Evolutionary conservation across 2,888 invertebrate genomes (phyloP).

Genomic region (Pyrocoelia pectoralis): DNA sequence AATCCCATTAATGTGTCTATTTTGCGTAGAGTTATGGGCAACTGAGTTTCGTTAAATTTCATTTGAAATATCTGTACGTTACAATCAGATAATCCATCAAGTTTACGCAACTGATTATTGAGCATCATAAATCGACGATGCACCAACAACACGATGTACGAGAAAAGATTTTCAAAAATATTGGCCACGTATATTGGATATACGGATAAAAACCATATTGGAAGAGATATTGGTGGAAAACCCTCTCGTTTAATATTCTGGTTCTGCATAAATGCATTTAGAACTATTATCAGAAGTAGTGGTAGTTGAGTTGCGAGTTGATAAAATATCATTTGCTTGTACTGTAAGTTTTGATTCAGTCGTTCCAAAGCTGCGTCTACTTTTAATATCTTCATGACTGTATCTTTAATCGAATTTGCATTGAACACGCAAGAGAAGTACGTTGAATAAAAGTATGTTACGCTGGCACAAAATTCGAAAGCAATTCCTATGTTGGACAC

Average conservation of each 20-base stretch:
- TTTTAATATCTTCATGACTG: slow-evolving; percentile 12
- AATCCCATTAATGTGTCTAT: slow-evolving; percentile 29
- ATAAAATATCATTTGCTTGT: slow-evolving; percentile 20
- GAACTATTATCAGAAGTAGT: not conserved
- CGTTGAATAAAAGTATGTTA: slow-evolving; percentile 13
- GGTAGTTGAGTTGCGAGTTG: slow-evolving; percentile 18
- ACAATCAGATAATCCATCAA: not conserved
- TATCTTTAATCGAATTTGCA: slow-evolving; percentile 22
- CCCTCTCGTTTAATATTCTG: slow-evolving; percentile 21
- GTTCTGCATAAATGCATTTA: slow-evolving; percentile 8
- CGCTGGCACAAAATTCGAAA: slow-evolving; percentile 18
- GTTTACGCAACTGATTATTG: slow-evolving; percentile 12
- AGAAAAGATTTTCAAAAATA: slow-evolving; percentile 20
- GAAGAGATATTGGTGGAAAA: slow-evolving; percentile 14
- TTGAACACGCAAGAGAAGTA: slow-evolving; percentile 18
- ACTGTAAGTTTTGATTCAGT: slow-evolving; percentile 16
- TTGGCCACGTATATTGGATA: slow-evolving; percentile 17
- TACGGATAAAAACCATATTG: slow-evolving; percentile 16
- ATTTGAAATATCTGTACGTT: not conserved
- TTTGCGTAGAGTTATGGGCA: slow-evolving; percentile 7
- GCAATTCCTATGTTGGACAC: slow-evolving; percentile 22
- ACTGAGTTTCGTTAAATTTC: not conserved
- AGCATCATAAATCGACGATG: slow-evolving; percentile 21
- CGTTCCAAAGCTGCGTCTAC: slow-evolving; percentile 12
- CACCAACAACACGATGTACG: slow-evolving; percentile 14